Percentiles rank a stretch among this genome's conserved stretches.
phyloP scores from a whole-genome alignment of 1,140 invertebrate genomes.

The Latrodectus geometricus region DNA sequence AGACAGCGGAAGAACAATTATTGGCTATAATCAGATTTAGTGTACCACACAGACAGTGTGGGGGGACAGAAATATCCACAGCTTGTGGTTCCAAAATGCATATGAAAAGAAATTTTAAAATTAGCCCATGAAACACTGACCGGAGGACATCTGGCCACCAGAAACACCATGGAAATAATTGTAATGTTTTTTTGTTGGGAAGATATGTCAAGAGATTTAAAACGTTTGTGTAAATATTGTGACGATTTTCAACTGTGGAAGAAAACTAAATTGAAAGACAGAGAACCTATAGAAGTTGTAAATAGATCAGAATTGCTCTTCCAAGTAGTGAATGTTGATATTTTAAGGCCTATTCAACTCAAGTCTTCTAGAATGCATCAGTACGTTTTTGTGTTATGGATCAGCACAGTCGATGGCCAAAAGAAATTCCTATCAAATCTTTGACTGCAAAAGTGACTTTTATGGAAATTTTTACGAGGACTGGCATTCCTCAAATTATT shows the following conservation, averaged over 20 bases:
- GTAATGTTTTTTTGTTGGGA: conserved; percentile 7
- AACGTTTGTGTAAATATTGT: too few relatives aligned
- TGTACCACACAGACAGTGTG: conserved; percentile 8
- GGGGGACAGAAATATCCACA: conserved; percentile 1
- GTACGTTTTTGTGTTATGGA: conserved; percentile 31
- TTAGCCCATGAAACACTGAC: neutral
- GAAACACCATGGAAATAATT: neutral
- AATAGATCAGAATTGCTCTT: conserved; percentile 2
- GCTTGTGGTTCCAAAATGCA: neutral
- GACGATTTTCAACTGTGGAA: conserved; percentile 1
- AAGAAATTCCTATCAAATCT: too few relatives aligned
- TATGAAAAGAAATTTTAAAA: conserved; percentile 1
- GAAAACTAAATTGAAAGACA: neutral
- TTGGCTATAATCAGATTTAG: neutral
- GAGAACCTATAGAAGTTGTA: neutral
- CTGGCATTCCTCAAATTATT: conserved; percentile 13
- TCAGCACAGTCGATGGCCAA: too few relatives aligned
- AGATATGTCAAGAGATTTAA: conserved; percentile 9
- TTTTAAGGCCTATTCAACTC: conserved; percentile 10
- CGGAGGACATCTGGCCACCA: neutral
- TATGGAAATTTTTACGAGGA: too few relatives aligned
- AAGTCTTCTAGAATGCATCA: conserved; percentile 1
- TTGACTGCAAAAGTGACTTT: too few relatives aligned
- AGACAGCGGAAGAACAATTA: neutral
- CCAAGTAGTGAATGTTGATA: neutral